phyloP scores from a whole-genome alignment of 2,888 invertebrate genomes.

The Sinodicranocentrus sp. region DNA sequence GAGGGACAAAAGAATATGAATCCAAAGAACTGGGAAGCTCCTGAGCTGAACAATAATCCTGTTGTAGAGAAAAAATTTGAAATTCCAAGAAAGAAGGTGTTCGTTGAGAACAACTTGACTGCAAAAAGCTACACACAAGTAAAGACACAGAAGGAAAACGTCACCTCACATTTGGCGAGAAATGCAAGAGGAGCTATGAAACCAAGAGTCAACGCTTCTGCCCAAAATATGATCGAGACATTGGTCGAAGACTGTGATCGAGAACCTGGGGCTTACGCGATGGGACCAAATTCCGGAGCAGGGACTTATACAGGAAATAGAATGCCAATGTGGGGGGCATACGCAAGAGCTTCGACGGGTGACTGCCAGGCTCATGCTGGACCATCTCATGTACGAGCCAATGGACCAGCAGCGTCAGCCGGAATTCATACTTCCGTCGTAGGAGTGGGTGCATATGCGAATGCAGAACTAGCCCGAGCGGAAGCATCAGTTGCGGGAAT shows the following conservation, averaged over 20 bases:
- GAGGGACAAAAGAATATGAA: background rate
- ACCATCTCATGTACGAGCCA: slow-evolving; percentile 3
- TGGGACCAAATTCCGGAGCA: slow-evolving; percentile 5
- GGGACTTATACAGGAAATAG: slow-evolving; percentile 30
- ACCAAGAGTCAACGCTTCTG: slow-evolving; percentile 19
- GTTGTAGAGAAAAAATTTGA: slow-evolving; percentile 10
- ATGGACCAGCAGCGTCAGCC: slow-evolving; percentile 27
- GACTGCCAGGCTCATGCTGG: slow-evolving; percentile 7
- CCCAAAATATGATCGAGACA: slow-evolving; percentile 4
- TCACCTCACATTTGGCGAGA: background rate
- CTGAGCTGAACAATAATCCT: slow-evolving; percentile 29
- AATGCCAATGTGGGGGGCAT: slow-evolving; percentile 26
- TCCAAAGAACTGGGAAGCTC: slow-evolving; percentile 27
- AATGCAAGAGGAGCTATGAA: background rate
- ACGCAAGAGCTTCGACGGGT: slow-evolving; percentile 23
- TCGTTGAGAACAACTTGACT: slow-evolving; percentile 15
- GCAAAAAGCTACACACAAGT: background rate
- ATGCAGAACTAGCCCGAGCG: slow-evolving; percentile 34
- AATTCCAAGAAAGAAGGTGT: slow-evolving; percentile 6
- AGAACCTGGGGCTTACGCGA: background rate
- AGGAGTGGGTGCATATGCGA: slow-evolving; percentile 25
- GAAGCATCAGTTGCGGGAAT: slow-evolving; percentile 28
- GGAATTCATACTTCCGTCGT: background rate
- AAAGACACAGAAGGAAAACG: slow-evolving; percentile 6
- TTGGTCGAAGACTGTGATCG: slow-evolving; percentile 13